A percentile compares a stretch with the other conserved stretches of the same genome.
Evolutionary conservation across 2,888 invertebrate species (phyloP).

Genomic region (Epistrophella euchroma): DNA sequence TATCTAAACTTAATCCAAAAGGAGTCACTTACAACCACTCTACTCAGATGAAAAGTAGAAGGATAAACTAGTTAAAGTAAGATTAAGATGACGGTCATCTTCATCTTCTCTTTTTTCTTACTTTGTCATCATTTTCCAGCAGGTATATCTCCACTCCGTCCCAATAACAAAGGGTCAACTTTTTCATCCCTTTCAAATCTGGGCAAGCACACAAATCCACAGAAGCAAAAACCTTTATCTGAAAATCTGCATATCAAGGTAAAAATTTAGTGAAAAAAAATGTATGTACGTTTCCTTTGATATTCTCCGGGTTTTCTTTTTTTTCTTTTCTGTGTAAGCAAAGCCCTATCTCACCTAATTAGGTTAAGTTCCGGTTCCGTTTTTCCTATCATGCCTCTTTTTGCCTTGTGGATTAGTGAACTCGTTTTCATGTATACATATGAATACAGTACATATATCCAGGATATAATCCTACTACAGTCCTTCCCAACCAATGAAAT

Average conservation of each 20-base stretch:
- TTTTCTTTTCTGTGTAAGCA: background rate
- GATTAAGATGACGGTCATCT: background rate
- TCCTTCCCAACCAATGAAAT: background rate
- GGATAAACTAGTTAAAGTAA: slow-evolving; percentile 25
- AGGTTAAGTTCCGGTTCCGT: slow-evolving; percentile 13
- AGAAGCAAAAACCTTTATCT: slow-evolving; percentile 38
- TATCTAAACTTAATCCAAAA: background rate
- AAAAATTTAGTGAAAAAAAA: slow-evolving; percentile 1
- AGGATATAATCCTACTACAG: slow-evolving; percentile 25
- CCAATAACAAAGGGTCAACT: slow-evolving; percentile 26
- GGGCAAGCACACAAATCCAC: slow-evolving; percentile 32
- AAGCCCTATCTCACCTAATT: slow-evolving; percentile 48
- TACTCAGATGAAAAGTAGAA: slow-evolving; percentile 9
- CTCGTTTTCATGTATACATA: slow-evolving; percentile 35
- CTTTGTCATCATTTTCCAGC: slow-evolving; percentile 9
- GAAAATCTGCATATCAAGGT: slow-evolving; percentile 48
- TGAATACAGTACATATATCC: background rate
- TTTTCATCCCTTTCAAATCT: slow-evolving; percentile 12
- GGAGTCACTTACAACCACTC: background rate
- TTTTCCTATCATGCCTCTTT: slow-evolving; percentile 14
- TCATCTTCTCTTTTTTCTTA: background rate
- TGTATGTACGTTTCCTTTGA: slow-evolving; percentile 24
- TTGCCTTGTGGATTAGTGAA: slow-evolving; percentile 36
- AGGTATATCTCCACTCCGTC: background rate
- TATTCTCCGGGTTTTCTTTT: background rate